phyloP scores from a whole-genome alignment of 53 echinoderm and acorn worm genomes.

The Echinarachnius parma region DNA sequence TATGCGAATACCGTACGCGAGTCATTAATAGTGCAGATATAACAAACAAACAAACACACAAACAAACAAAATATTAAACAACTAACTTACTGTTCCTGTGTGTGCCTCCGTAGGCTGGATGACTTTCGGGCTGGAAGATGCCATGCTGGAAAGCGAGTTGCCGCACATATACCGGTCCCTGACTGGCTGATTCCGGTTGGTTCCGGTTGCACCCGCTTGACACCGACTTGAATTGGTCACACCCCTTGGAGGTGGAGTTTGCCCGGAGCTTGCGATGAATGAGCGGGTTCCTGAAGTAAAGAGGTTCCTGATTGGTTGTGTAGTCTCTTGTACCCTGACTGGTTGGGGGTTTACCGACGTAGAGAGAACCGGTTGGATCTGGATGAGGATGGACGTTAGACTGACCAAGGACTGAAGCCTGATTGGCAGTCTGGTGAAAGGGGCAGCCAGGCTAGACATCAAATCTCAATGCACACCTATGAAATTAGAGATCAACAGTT shows the following conservation, averaged over 20 bases:
- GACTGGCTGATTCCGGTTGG: constrained; percentile 10
- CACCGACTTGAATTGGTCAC: background rate
- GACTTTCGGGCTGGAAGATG: constrained; percentile 6
- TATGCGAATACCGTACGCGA: too few species aligned
- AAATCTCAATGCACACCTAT: background rate
- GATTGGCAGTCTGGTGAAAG: constrained; percentile 17
- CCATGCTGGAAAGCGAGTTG: constrained; percentile 33
- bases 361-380: constrained; percentile 23
- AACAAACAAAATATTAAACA: background rate
- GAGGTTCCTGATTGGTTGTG: background rate
- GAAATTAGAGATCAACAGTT: background rate
- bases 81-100: constrained; percentile 64
- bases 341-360: background rate
- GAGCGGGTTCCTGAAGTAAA: background rate
- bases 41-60: constrained; percentile 46
- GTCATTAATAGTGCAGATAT: too few species aligned
- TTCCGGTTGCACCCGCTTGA: background rate
- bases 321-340: constrained; percentile 1
- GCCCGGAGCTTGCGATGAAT: background rate
- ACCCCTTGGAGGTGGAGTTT: too few species aligned
- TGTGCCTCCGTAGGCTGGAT: constrained; percentile 44
- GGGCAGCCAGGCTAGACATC: constrained; percentile 6
- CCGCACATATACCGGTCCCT: constrained; percentile 37
- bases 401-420: constrained; percentile 33
- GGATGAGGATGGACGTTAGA: constrained; percentile 17